Base-by-base conservation (phyloP, 1,140 invertebrate genomes). In the Saccostrea echinata region DNA sequence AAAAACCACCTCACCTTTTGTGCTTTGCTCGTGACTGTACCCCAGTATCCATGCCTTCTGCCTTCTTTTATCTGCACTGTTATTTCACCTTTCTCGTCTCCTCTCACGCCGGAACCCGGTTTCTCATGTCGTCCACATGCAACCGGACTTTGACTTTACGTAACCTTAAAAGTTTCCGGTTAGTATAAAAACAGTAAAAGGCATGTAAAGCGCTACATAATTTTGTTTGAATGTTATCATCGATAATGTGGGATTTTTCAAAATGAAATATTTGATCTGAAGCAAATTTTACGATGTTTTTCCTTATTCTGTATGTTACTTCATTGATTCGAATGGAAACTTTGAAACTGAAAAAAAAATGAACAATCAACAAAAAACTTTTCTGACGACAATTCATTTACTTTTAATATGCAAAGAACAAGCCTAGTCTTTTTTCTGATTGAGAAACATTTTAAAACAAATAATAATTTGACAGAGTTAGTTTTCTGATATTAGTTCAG, bases 21-120 rank as follows among this genome's bases (percentile, higher is more conserved):
- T 68, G 64, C 27, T 68, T 68, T 21, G 64, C 64, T 68, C n/a
- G 64, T 68, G 64, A 24, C 64, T 68, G 64, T 24, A 68, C n/a
- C n/a, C n/a, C 64, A 8, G 64, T 24, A 68, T 68, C 64, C 64
- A 68, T 68, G n/a, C 64, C 27, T 24, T 11, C n/a, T 68, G 64
- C 8, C 64, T 27, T 11, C n/a, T 24, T 24, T 8, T 8, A 12
- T 27, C 64, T 27, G 27, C 64, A 21, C 12, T 68, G n/a, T 24
- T 24, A 68, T 9, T 12, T 21, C n/a, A 68, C 64, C 27, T 68
- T 24, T 27, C n/a, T n/a, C n/a, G 3, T n/a, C 61, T 68, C 11
- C 64, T 4, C n/a, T 27, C 4, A 24, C 27, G 18, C n/a, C 11
- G 18, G 11, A 55, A 55, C 18, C 27, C 64, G n/a, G 64, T 12